Base-by-base conservation (phyloP, 92 coral and sea anemone species). In the Zoanthus gigantus region DNA sequence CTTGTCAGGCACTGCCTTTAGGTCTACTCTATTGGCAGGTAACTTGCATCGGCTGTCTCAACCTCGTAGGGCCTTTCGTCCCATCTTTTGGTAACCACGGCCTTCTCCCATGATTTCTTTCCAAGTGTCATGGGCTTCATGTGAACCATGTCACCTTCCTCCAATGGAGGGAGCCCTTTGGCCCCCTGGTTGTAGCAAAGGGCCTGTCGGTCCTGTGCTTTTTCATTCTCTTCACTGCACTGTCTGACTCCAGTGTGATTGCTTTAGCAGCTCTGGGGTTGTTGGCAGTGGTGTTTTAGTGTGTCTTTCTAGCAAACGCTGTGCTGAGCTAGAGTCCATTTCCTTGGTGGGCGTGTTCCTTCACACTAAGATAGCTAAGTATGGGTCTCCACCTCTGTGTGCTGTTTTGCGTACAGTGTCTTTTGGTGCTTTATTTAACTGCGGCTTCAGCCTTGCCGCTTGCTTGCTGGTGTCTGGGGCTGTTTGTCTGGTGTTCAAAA, bases 311-410 rank as follows among this genome's bases (percentile, higher is more conserved):
- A 86, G 68, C n/a, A 90, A 53, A 23, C 88, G 71, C 69, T 92
- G 91, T 42, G 94, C 91, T 14, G 94, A 94, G 50, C 98, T 94
- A 44, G 86, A 45, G 12, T 78, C 95, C 93, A 91, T 91, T 4
- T 34, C 71, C 65, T 90, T 91, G 54, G 98, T 86, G 10, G 86
- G 94, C 9, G 93, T 89, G 84, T 94, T 90, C 18, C 94, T 54
- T 9, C 48, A 71, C 14, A 84, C 94, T 37, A 92, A 61, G 13
- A 94, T 50, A 14, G 92, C 90, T 42, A 92, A 78, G 77, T 90
- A 90, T 32, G 78, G 83, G 88, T 92, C 96, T 17, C 88, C 54
- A 60, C 68, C 71, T 13, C 74, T 76, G 7, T 89, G 74, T 29
- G 76, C 77, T 17, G 94, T 91, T 52, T 94, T 94, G 14, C 88